Percentiles rank a stretch among this genome's conserved stretches.
phyloP scores from a whole-genome alignment of 2,113 vertebrate species.

The Coptodon rendalli region DNA sequence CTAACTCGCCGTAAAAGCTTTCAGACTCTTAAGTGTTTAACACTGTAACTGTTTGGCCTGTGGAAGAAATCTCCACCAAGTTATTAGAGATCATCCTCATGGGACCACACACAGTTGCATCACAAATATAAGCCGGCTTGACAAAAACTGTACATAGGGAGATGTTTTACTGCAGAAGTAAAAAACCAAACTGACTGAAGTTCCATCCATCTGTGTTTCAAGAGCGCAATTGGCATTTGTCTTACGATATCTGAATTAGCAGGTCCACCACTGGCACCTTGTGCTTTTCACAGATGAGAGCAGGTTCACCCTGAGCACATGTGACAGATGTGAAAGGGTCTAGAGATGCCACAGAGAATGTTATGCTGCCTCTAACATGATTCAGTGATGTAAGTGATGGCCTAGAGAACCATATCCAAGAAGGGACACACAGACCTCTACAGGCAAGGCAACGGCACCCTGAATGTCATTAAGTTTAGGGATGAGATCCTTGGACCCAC shows the following conservation, averaged over 20 bases:
- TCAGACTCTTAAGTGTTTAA: background rate
- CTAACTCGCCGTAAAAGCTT: background rate
- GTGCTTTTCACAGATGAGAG: background rate
- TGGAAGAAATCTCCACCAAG: background rate
- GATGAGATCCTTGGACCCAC: background rate
- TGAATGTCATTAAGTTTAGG: background rate
- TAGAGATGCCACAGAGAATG: background rate
- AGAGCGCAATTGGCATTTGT: background rate
- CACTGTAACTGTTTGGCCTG: background rate
- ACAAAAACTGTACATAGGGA: background rate
- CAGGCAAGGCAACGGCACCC: background rate
- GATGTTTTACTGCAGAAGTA: background rate
- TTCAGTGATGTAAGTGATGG: background rate
- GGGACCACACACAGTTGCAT: background rate
- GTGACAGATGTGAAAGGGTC: background rate
- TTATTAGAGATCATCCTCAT: background rate
- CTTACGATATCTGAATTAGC: background rate
- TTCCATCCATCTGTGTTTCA: background rate
- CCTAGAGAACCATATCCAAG: background rate
- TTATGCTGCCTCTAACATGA: background rate
- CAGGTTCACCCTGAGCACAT: background rate
- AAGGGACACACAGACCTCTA: background rate
- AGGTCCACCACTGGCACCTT: background rate
- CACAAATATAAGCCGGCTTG: background rate
- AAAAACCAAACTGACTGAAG: background rate